Evolutionary conservation across 2,113 vertebrate species (phyloP).

Genomic region (Elaphurus davidianus): DNA sequence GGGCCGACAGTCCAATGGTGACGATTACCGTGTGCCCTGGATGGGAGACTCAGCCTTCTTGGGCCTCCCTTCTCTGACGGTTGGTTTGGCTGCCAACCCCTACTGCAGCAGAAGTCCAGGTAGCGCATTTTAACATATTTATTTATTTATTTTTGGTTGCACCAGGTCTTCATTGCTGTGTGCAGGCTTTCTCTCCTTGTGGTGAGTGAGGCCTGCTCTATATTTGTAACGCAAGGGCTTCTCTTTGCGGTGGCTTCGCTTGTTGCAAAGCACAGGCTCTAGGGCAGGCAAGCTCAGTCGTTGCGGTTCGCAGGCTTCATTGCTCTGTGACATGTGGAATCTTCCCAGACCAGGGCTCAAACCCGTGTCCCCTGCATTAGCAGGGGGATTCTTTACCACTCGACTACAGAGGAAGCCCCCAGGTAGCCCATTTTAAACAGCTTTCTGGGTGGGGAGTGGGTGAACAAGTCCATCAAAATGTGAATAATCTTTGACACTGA

Average conservation of each 20-base stretch:
- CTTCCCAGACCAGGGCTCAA: background rate
- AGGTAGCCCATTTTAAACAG: background rate
- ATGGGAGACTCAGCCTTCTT: background rate
- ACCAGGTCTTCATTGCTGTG: background rate
- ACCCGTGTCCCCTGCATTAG: background rate
- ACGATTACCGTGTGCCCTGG: rapidly evolving
- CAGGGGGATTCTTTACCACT: background rate
- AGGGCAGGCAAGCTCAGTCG: background rate
- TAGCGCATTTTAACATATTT: background rate
- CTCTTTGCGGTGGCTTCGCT: background rate
- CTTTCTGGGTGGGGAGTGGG: background rate
- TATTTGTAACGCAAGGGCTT: background rate
- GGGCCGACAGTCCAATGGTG: background rate
- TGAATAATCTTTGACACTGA: background rate
- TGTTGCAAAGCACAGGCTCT: background rate
- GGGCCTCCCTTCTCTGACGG: background rate
- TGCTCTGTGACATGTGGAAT: background rate
- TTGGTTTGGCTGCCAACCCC: background rate
- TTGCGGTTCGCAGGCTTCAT: background rate
- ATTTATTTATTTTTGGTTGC: background rate
- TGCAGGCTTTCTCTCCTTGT: background rate
- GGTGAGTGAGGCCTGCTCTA: background rate
- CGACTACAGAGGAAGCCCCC: background rate
- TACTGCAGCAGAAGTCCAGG: background rate
- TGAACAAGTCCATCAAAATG: background rate